phyloP scores from a whole-genome alignment of 2,888 invertebrate species.

The Lithophane ornitopus region DNA sequence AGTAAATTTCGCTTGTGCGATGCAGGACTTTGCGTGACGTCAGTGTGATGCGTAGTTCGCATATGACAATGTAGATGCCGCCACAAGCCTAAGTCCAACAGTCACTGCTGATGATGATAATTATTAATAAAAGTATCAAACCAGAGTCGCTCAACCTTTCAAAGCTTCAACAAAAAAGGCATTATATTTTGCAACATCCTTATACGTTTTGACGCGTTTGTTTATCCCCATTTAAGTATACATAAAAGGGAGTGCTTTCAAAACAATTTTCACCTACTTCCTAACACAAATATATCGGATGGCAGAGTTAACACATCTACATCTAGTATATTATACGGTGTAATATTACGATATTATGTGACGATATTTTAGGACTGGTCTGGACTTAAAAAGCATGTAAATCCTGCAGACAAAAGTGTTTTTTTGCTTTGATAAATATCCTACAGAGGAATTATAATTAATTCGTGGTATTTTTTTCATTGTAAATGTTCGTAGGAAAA shows the following conservation, averaged over 20 bases:
- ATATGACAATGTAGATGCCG: too few species aligned
- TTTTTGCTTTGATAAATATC: neutral
- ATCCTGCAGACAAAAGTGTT: too few species aligned
- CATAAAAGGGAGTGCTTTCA: slow-evolving; percentile 26
- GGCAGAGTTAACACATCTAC: slow-evolving; percentile 2
- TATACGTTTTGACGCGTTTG: slow-evolving; percentile 20
- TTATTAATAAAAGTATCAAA: neutral
- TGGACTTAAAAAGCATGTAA: neutral
- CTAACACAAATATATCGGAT: slow-evolving; percentile 45
- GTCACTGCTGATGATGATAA: neutral
- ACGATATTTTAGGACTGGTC: neutral
- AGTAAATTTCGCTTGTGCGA: too few species aligned
- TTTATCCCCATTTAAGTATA: slow-evolving; percentile 26
- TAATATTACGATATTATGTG: neutral
- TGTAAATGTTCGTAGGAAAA: neutral
- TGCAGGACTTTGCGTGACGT: too few species aligned
- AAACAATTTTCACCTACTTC: slow-evolving; percentile 26
- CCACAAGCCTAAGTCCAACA: neutral
- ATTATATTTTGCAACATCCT: slow-evolving; percentile 5
- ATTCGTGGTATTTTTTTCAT: neutral
- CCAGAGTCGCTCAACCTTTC: neutral
- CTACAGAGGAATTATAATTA: too few species aligned
- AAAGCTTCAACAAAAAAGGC: neutral
- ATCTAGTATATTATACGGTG: neutral
- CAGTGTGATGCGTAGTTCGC: too few species aligned